Percentiles rank a stretch among this genome's conserved stretches.
Evolutionary conservation across 2,888 invertebrate species (phyloP).

Genomic region (Saturnia japonica): DNA sequence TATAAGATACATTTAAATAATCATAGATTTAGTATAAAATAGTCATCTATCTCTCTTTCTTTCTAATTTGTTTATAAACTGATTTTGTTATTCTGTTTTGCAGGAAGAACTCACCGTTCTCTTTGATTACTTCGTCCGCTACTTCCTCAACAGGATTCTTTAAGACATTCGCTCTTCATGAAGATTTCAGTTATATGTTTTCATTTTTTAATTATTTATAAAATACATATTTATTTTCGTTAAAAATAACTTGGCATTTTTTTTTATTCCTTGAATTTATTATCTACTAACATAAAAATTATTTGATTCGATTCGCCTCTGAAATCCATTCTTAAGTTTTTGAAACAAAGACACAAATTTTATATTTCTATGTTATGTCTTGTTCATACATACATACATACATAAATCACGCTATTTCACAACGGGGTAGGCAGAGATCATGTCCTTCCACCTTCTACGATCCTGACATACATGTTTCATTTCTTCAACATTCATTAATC

Average conservation of each 20-base stretch:
- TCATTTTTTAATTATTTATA: background rate
- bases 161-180: background rate
- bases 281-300: background rate
- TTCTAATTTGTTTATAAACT: background rate
- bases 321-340: background rate
- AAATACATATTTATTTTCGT: conserved; percentile 10
- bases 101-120: background rate
- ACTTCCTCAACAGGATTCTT: background rate
- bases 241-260: background rate
- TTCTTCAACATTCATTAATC: too few relatives aligned
- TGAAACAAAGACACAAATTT: too few relatives aligned
- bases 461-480: too few relatives aligned
- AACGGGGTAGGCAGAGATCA: too few relatives aligned
- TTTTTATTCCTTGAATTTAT: background rate
- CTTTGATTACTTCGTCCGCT: background rate
- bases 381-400: too few relatives aligned
- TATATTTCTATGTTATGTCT: too few relatives aligned
- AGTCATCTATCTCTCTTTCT: too few relatives aligned
- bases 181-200: background rate
- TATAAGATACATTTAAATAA: too few relatives aligned
- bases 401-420: too few relatives aligned
- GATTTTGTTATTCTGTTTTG: background rate
- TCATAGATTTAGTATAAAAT: too few relatives aligned
- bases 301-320: background rate
- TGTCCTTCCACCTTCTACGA: too few relatives aligned